Conservation (phyloP, 2,113 vertebrate genomes). For the Mormyrus iriodes region DNA sequence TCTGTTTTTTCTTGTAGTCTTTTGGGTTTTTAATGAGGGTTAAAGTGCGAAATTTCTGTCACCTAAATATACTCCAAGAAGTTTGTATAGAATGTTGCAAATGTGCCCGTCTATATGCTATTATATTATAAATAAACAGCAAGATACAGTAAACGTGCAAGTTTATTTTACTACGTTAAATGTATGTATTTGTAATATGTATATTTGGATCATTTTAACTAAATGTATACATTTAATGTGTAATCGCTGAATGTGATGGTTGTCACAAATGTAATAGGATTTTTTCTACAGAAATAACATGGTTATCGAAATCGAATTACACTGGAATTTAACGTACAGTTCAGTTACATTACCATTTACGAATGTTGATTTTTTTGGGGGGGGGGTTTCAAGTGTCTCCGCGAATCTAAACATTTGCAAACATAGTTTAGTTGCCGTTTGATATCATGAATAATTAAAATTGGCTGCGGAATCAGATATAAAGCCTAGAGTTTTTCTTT, state of each 20-base stretch:
- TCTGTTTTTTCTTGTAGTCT: conserved; percentile 25
- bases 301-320: not conserved
- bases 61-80: conserved; percentile 27
- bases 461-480: not conserved
- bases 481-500: not conserved
- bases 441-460: not conserved
- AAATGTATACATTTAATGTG: not conserved
- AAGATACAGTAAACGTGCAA: conserved; percentile 18
- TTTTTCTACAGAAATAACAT: not conserved
- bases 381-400: not conserved
- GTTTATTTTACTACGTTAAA: conserved; percentile 8
- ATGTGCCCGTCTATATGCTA: not conserved
- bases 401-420: not conserved
- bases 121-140: not conserved
- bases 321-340: not conserved
- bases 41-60: conserved; percentile 27
- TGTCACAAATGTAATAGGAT: not conserved
- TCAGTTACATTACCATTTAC: not conserved
- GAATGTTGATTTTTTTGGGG: not conserved
- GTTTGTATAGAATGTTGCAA: not conserved
- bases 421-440: not conserved
- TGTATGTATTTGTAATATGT: not conserved
- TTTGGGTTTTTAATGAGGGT: conserved; percentile 31
- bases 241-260: not conserved
- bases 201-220: not conserved